Evolutionary conservation across 2,888 invertebrate genomes (phyloP), one percentile per base, ranked within the genome.

Genomic region (Dicranocentrus wangi): DNA sequence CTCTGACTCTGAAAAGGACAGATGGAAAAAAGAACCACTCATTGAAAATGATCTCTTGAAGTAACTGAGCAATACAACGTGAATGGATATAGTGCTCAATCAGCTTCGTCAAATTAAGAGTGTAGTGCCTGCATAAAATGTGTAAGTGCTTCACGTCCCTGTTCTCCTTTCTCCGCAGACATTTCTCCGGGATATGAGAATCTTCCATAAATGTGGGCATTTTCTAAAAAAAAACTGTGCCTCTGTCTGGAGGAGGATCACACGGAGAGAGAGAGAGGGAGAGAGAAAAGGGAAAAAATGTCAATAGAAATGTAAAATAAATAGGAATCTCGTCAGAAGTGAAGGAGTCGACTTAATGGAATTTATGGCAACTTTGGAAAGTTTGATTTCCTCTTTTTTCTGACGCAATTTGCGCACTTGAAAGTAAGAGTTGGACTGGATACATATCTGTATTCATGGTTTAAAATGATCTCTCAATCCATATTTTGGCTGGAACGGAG

Each of bases 321-420:
- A 79, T 72, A 79, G 66, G 39, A 79, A 79, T 72, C 65, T 79
- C 79, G 72, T 79, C 71, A 79, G 27, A 63, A 66, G 71, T 72
- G 71, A 65, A 72, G 58, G 79, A 79, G 70, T 79, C 72, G 79
- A 72, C 79, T 79, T 79, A 79, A 73, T 80, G 69, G 73, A 80
- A 72, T 73, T 80, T 66, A 80, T 80, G 66, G 80, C 66, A 80
- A 80, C 72, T 80, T 80, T 58, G 73, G 61, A 80, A 80, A 80
- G 80, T 80, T 80, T 80, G 80, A 80, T 72, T 72, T 80, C 61
- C 61, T 51, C 65, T 39, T 51, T 53, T n/a, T 72, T 39, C 51
- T 23, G 28, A 55, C 65, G 42, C 66, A 51, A 70, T 58, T 58
- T 58, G 5, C 47, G 47, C 32, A 32, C 10, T 32, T 32, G 10